Percentiles rank a stretch among this genome's conserved stretches.
These are phyloP conservation scores for Pycnomerus fuliginosus DNA, from an alignment of 2,888 invertebrate species.

Conservation along the genomic window DNA sequence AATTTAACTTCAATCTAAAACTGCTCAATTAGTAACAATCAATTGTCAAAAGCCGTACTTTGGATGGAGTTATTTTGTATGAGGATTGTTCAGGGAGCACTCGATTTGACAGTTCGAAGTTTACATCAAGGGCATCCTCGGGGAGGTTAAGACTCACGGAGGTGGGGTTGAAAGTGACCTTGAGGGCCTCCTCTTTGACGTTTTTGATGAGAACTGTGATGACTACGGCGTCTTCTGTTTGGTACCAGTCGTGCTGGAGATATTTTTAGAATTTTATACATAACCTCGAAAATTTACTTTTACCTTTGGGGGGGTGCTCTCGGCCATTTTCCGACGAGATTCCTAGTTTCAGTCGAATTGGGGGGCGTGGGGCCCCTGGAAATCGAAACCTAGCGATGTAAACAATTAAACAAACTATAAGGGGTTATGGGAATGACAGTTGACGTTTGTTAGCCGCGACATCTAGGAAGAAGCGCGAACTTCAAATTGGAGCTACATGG, in stretches of 20 bases:
- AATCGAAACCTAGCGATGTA: no score
- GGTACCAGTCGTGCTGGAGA: constrained; percentile 79
- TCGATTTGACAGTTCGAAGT: constrained; percentile 69
- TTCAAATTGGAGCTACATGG: no score
- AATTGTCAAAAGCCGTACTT: constrained; percentile 53
- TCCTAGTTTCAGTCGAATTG: neutral
- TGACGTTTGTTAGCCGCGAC: no score
- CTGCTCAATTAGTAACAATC: constrained; percentile 7
- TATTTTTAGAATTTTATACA: constrained; percentile 1
- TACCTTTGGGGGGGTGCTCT: neutral
- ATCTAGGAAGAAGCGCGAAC: no score
- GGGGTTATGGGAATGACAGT: no score
- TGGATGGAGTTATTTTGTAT: constrained; percentile 70
- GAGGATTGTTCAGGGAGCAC: constrained; percentile 68
- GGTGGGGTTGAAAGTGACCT: constrained; percentile 58
- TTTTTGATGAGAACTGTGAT: constrained; percentile 81
- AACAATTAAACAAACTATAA: no score
- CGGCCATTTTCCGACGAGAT: constrained; percentile 1
- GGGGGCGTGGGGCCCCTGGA: no score
- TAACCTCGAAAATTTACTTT: constrained; percentile 13
- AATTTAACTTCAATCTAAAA: constrained; percentile 79
- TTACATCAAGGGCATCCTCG: constrained; percentile 60
- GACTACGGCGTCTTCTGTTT: constrained; percentile 81
- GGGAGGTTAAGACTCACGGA: constrained; percentile 54
- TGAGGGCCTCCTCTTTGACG: constrained; percentile 67